Evolutionary conservation across 2,797 vertebrate genomes (phyloP).

Genomic region (Vespertilio murinus): DNA sequence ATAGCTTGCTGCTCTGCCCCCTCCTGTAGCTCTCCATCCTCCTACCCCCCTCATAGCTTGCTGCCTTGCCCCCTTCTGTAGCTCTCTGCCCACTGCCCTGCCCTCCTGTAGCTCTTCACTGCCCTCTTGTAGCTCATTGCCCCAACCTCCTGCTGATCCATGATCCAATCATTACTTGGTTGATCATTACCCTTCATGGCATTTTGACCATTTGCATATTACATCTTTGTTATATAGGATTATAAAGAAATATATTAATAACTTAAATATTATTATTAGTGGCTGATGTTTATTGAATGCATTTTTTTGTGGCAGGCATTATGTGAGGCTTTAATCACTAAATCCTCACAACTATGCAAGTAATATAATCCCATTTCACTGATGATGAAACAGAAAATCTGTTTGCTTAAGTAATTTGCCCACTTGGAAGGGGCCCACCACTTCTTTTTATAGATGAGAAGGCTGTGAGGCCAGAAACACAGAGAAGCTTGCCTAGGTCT

Average conservation of each 20-base stretch:
- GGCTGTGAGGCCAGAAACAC: background rate
- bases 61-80: too few species aligned
- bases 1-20: too few species aligned
- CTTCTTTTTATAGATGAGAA: background rate
- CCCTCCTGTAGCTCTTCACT: too few species aligned
- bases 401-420: background rate
- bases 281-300: background rate
- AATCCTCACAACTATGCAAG: background rate
- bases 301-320: conserved; percentile 12
- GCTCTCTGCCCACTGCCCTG: too few species aligned
- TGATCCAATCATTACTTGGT: too few species aligned
- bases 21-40: too few species aligned
- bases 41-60: too few species aligned
- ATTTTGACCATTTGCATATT: too few species aligned
- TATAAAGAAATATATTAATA: background rate
- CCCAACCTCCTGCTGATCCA: too few species aligned
- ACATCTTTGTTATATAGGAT: too few species aligned
- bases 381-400: conserved; percentile 7
- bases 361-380: background rate
- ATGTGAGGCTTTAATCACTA: background rate
- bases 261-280: background rate
- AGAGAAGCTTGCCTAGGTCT: background rate
- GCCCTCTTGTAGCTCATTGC: too few species aligned
- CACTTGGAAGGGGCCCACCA: background rate
- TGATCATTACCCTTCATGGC: too few species aligned